Conservation (phyloP, 2,888 invertebrate species). For the Balanococcus diminutus region DNA sequence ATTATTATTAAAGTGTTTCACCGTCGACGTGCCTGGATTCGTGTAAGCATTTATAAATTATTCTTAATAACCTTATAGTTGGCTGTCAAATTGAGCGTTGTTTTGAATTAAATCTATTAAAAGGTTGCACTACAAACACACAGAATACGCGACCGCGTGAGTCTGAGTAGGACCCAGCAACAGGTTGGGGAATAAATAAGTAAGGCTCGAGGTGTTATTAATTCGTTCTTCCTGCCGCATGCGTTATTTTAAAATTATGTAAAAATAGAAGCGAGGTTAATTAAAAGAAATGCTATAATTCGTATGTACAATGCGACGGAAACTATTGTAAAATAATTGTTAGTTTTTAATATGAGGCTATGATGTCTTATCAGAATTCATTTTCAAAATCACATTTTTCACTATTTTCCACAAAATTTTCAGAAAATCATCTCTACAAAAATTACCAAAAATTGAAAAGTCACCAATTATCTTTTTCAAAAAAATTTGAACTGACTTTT, state of each 20-base stretch:
- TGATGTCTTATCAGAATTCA: no score
- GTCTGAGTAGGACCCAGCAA: background rate
- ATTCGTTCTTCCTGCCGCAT: constrained; percentile 1
- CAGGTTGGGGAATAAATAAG: constrained; percentile 16
- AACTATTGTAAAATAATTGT: no score
- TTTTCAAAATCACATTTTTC: no score
- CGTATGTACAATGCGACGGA: no score
- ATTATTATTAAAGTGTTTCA: background rate
- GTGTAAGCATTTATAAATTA: constrained; percentile 9
- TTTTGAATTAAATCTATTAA: constrained; percentile 8
- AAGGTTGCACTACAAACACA: background rate
- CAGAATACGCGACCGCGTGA: background rate
- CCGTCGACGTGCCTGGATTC: background rate
- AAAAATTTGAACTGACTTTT: no score
- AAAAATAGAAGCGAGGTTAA: background rate
- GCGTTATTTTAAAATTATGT: background rate
- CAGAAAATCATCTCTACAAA: no score
- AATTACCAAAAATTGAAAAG: no score
- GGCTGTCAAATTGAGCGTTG: background rate
- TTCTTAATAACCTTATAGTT: background rate
- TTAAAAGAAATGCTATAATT: background rate
- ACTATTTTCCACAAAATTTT: no score
- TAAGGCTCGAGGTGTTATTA: constrained; percentile 8
- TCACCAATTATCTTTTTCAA: no score
- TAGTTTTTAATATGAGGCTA: no score